phyloP scores from a whole-genome alignment of 1,140 invertebrate species.

The Harpegnathos saltator region DNA sequence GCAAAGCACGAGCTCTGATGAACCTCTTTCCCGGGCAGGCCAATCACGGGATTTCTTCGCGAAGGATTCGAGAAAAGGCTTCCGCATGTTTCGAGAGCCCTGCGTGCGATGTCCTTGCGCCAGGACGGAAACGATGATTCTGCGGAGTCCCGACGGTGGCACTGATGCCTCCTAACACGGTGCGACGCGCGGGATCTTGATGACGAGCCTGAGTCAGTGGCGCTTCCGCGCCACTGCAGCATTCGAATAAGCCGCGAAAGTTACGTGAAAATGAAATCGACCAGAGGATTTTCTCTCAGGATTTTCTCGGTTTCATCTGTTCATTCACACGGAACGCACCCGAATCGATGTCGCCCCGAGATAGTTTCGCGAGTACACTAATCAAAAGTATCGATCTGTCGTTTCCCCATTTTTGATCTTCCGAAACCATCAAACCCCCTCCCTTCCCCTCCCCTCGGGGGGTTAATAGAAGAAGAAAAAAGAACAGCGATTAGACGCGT shows the following conservation, averaged over 20 bases:
- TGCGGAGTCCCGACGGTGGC: conserved; percentile 6
- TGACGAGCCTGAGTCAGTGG: background rate
- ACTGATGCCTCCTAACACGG: background rate
- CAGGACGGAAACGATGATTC: conserved; percentile 41
- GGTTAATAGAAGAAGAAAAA: too few relatives aligned
- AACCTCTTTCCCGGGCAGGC: conserved; percentile 63
- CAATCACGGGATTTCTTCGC: conserved; percentile 75
- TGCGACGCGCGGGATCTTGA: background rate
- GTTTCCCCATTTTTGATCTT: background rate
- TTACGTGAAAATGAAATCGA: background rate
- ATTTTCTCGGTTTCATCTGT: too few relatives aligned
- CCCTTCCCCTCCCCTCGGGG: too few relatives aligned
- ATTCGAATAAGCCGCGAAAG: background rate
- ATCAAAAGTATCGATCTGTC: background rate
- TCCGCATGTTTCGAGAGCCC: background rate
- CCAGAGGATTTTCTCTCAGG: background rate
- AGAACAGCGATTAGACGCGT: too few relatives aligned
- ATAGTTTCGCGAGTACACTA: background rate
- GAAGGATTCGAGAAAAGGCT: conserved; percentile 15
- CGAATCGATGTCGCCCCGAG: background rate
- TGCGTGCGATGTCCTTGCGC: background rate
- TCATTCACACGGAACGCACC: too few relatives aligned
- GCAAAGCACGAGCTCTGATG: conserved; percentile 69
- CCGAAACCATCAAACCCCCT: background rate
- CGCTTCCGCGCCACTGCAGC: background rate